These are phyloP conservation scores for Dyspetes luteomarginatus DNA, from an alignment of 2,888 invertebrate species.

Conservation along the genomic window DNA sequence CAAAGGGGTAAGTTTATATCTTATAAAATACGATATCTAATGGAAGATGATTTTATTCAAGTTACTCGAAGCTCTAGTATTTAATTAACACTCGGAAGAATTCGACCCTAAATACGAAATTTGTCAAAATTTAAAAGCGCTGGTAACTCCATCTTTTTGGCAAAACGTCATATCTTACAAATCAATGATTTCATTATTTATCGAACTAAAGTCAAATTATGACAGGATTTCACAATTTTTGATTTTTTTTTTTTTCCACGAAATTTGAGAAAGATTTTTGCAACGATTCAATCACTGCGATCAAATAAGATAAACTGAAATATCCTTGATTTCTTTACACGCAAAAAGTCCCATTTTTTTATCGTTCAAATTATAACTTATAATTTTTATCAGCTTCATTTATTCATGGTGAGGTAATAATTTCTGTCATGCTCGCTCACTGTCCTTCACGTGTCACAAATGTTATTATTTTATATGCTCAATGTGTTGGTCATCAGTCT, in stretches of 20 bases:
- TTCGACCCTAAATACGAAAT: background rate
- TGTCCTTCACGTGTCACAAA: background rate
- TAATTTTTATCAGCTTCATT: background rate
- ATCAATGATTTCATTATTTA: background rate
- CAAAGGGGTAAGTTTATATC: constrained; percentile 28
- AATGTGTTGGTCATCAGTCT: constrained; percentile 13
- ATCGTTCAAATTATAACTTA: background rate
- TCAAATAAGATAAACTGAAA: background rate
- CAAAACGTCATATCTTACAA: background rate
- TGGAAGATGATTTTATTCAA: constrained; percentile 14
- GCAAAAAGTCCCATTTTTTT: constrained; percentile 28
- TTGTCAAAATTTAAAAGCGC: background rate
- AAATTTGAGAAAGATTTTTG: constrained; percentile 1
- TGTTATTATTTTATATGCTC: constrained; percentile 10
- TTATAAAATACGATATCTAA: constrained; percentile 32
- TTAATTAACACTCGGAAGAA: background rate
- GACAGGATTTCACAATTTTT: background rate
- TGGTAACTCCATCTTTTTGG: background rate
- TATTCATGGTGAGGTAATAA: background rate
- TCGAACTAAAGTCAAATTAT: too few species aligned
- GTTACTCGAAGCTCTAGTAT: constrained; percentile 10
- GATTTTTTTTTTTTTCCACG: background rate
- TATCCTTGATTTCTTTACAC: too few species aligned
- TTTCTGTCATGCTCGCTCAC: background rate
- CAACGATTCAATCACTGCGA: background rate